These are phyloP conservation scores for Phengaris alcon DNA, from an alignment of 2,888 invertebrate genomes.

Conservation along the genomic window DNA sequence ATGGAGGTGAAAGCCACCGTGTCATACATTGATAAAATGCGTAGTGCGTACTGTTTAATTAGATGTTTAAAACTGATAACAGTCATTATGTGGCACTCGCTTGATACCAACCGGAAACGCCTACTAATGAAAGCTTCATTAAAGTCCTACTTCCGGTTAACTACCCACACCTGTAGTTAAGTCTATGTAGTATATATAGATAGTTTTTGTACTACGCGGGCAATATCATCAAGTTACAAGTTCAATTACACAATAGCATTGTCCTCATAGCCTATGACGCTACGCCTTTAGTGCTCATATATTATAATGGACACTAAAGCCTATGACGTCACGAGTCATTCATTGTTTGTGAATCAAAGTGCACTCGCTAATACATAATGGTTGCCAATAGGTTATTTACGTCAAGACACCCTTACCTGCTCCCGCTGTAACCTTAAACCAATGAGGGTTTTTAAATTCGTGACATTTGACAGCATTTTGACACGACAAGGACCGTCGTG, in stretches of 20 bases:
- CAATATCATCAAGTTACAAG: conserved; percentile 24
- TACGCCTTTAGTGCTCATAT: no score
- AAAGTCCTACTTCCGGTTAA: neutral
- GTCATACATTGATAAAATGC: conserved; percentile 32
- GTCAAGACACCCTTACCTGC: conserved; percentile 40
- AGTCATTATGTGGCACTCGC: conserved; percentile 13
- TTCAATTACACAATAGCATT: conserved; percentile 27
- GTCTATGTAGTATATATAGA: neutral
- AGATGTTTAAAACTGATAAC: conserved; percentile 24
- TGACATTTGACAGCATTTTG: no score
- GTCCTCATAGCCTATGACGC: neutral
- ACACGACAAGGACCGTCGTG: no score
- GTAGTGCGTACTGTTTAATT: conserved; percentile 28
- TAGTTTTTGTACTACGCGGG: neutral
- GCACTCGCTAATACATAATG: neutral
- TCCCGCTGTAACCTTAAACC: no score
- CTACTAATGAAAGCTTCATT: conserved; percentile 26
- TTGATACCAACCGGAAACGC: conserved; percentile 1
- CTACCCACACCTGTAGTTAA: neutral
- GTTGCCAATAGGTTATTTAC: conserved; percentile 47
- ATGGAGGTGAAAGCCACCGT: conserved; percentile 35
- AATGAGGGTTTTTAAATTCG: no score
- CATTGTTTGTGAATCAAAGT: conserved; percentile 27
- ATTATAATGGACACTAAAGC: conserved; percentile 24
- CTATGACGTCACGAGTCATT: conserved; percentile 22